Evolutionary conservation across 2,888 invertebrate species (phyloP), one percentile per base, ranked within the genome.

Genomic region (Aquatica leii): DNA sequence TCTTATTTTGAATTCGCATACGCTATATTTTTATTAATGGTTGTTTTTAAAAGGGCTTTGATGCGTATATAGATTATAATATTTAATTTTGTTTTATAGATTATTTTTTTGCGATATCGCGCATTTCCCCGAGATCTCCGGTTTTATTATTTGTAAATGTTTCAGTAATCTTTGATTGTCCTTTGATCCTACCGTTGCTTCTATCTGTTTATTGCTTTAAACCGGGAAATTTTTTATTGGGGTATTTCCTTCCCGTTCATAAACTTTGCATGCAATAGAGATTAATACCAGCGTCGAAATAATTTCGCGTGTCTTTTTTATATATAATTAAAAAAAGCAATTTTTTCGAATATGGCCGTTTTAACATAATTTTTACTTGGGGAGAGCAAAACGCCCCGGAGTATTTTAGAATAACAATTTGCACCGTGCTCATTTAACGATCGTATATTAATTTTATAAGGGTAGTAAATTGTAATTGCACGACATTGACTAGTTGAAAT

Each of bases 1-100:
- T 77, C 79, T 79, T 80, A 80, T 78, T 74, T 73, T 66, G 60
- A 65, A 73, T 72, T 71, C 68, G 70, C 76, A 74, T 77, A 77
- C 71, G 77, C 74, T 73, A 72, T 72, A 68, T 75, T 77, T 78
- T 74, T 70, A 69, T 67, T 74, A 71, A 73, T 74, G 72, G 72
- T 65, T 62, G 70, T 70, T 69, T 74, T 73, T 18, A 74, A 78
- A 80, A 75, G 78, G 75, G 73, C 76, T 78, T 67, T 70, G 68
- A 58, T 68, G 71, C 71, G 71, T 70, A 66, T 65, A 58, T 70
- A 73, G 73, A 73, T 73, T 73, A 73, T 73, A 69, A 73, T 71
- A 73, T 74, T 73, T 73, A 74, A 73, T 75, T 73, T 73, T 67
- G 69, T 70, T 65, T 63, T 65, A 65, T 65, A 65, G 60, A 65